Conservation (phyloP, 2,888 invertebrate genomes). For the Ennomos erosarius region DNA sequence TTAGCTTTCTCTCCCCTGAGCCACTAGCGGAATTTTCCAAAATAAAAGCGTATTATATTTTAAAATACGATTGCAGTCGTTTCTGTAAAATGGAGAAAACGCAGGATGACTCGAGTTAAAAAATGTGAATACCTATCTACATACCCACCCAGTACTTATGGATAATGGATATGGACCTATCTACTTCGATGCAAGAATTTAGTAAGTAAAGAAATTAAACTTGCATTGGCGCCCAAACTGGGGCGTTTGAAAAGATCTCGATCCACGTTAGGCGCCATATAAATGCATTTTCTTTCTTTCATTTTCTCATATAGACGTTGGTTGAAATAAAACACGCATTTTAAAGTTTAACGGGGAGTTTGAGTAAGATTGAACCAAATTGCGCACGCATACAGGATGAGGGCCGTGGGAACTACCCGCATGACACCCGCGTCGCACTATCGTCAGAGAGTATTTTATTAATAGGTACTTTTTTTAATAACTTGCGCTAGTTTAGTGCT, state of each 20-base stretch:
- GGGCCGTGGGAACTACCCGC: conserved; percentile 56
- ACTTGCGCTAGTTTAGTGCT: neutral
- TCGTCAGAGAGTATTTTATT: neutral
- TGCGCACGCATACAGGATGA: conserved; percentile 66
- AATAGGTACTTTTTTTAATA: no score
- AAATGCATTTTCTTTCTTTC: conserved; percentile 12
- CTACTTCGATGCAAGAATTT: no score
- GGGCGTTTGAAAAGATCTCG: neutral
- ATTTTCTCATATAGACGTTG: conserved; percentile 5
- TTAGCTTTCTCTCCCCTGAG: conserved; percentile 83
- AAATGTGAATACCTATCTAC: conserved; percentile 14
- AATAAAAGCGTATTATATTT: conserved; percentile 84
- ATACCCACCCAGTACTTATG: neutral
- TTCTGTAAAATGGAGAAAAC: conserved; percentile 60
- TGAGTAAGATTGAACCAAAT: conserved; percentile 57
- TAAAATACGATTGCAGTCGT: conserved; percentile 78
- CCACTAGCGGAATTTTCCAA: conserved; percentile 79
- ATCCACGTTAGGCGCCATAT: conserved; percentile 29
- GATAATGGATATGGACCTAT: no score
- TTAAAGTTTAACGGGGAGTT: conserved; percentile 60
- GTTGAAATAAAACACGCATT: conserved; percentile 54
- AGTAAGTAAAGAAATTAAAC: no score
- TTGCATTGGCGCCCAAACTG: no score
- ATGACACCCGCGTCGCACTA: conserved; percentile 14
- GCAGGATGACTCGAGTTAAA: conserved; percentile 40